phyloP scores from a whole-genome alignment of 1,140 invertebrate genomes.

The Thaumatotibia leucotreta region DNA sequence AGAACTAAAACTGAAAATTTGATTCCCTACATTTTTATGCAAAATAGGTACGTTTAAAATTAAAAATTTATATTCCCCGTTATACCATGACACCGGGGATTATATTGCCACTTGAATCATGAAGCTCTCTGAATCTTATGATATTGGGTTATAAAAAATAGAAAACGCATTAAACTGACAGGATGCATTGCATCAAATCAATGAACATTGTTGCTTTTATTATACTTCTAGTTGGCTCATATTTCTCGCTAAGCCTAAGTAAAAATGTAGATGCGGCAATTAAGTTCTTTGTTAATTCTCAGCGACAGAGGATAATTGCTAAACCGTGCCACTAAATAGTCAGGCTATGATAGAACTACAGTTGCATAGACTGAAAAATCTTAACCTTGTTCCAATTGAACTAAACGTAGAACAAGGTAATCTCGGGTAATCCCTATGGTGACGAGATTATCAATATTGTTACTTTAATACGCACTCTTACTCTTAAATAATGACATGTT shows the following conservation, averaged over 20 bases:
- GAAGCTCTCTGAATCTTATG: no score
- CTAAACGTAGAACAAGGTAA: conserved; percentile 45
- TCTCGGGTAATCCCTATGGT: neutral
- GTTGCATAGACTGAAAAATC: conserved; percentile 44
- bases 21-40: no score
- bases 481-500: neutral
- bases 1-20: no score
- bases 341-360: conserved; percentile 23
- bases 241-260: neutral
- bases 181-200: no score
- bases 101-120: no score
- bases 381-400: conserved; percentile 40
- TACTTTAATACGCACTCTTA: neutral
- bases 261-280: neutral
- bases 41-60: no score
- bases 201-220: no score
- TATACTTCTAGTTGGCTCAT: neutral
- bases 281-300: neutral
- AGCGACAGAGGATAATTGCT: conserved; percentile 22
- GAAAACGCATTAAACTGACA: no score
- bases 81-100: no score
- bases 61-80: no score
- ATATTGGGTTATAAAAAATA: no score
- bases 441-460: neutral
- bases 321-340: conserved; percentile 31